Evolutionary conservation across 2,113 vertebrate genomes (phyloP).

Genomic region (Carlito syrichta): DNA sequence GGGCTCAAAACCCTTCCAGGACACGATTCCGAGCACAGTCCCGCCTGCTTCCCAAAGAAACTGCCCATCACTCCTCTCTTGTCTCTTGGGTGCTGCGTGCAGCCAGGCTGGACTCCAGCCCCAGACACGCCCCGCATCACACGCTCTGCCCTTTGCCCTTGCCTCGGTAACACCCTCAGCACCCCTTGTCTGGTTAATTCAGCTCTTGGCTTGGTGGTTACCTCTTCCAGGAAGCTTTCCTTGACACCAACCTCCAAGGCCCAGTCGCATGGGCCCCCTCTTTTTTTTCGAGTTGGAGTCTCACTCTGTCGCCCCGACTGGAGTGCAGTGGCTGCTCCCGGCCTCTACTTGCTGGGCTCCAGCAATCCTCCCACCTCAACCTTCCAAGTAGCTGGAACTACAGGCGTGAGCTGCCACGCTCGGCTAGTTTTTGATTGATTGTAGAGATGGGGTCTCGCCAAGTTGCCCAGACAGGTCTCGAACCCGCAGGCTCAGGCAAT

Average conservation of each 20-base stretch:
- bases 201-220: not conserved
- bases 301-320: too few relatives aligned
- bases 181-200: not conserved
- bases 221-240: not conserved
- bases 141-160: not conserved
- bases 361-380: too few relatives aligned
- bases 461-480: too few relatives aligned
- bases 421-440: too few relatives aligned
- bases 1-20: not conserved
- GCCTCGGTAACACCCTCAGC: not conserved
- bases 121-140: not conserved
- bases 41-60: not conserved
- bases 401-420: too few relatives aligned
- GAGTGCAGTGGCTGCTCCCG: too few relatives aligned
- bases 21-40: not conserved
- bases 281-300: too few relatives aligned
- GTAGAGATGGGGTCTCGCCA: too few relatives aligned
- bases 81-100: fast-evolving
- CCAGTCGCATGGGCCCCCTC: not conserved
- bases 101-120: not conserved
- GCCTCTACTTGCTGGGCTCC: too few relatives aligned
- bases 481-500: too few relatives aligned
- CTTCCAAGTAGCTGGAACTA: too few relatives aligned
- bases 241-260: not conserved
- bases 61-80: not conserved